Evolutionary conservation across 2,113 vertebrate genomes (phyloP).

Genomic region (Anoura caudifer): DNA sequence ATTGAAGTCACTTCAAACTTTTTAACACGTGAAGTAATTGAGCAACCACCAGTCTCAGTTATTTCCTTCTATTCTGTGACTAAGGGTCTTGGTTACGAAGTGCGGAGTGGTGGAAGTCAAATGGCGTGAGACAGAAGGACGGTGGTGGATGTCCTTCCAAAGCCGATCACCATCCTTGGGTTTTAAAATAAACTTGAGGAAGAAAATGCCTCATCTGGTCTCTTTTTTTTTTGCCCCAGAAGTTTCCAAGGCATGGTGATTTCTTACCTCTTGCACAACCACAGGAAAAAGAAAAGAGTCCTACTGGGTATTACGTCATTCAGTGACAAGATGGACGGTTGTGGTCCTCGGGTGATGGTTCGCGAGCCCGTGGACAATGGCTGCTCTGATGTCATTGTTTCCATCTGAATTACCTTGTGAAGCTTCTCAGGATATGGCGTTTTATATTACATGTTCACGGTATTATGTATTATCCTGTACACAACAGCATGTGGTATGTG

Average conservation of each 20-base stretch:
- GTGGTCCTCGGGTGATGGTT: background rate
- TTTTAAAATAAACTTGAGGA: constrained; percentile 49
- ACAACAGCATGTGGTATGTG: background rate
- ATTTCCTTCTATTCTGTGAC: constrained; percentile 50
- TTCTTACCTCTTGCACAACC: constrained; percentile 1
- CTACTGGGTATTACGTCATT: background rate
- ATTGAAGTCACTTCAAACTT: background rate
- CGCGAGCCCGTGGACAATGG: background rate
- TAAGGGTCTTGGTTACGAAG: constrained; percentile 23
- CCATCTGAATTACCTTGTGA: background rate
- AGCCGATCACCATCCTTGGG: background rate
- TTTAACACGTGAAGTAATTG: background rate
- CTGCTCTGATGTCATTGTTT: background rate
- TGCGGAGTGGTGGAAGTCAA: constrained; percentile 7
- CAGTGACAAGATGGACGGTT: background rate
- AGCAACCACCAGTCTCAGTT: background rate
- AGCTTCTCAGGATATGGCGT: background rate
- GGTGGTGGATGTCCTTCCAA: background rate
- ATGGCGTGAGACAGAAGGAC: background rate
- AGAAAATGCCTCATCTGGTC: constrained; percentile 10
- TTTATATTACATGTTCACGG: background rate
- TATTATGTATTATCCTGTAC: background rate
- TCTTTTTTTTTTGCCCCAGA: background rate
- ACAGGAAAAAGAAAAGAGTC: background rate
- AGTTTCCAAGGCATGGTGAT: background rate